These are phyloP conservation scores for Diorhabda elongata DNA, from an alignment of 1,140 invertebrate genomes.

Conservation along the genomic window DNA sequence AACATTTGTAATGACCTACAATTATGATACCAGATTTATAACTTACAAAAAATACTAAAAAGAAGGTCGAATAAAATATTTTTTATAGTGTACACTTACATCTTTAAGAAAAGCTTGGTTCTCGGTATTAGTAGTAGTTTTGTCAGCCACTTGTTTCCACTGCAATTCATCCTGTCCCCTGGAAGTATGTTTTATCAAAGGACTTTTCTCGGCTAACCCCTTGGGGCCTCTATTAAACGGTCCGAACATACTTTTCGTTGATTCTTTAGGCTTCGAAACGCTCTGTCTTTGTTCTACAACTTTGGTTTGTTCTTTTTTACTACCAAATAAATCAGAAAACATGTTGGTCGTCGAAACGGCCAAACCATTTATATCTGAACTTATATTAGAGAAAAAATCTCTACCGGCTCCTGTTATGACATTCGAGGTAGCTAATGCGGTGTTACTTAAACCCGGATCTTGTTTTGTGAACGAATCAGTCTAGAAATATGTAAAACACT, in stretches of 20 bases:
- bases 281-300: constrained; percentile 25
- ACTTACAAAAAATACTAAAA: too few species aligned
- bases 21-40: constrained; percentile 8
- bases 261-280: constrained; percentile 50
- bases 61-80: not conserved
- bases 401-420: constrained; percentile 56
- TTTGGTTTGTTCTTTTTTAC: constrained; percentile 33
- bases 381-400: constrained; percentile 86
- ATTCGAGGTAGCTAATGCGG: constrained; percentile 47
- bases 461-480: constrained; percentile 40
- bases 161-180: constrained; percentile 62
- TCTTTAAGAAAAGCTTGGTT: constrained; percentile 86
- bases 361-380: constrained; percentile 83
- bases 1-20: constrained; percentile 83
- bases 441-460: constrained; percentile 47
- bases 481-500: constrained; percentile 27
- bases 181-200: constrained; percentile 80
- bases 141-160: constrained; percentile 61
- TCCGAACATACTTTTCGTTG: constrained; percentile 57
- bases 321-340: constrained; percentile 86
- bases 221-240: constrained; percentile 75
- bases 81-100: constrained; percentile 49
- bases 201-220: constrained; percentile 83
- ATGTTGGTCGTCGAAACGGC: constrained; percentile 85
- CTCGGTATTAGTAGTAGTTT: constrained; percentile 72